These are phyloP conservation scores for Sphecodes monilicornis DNA, from an alignment of 2,888 invertebrate genomes.

Conservation along the genomic window DNA sequence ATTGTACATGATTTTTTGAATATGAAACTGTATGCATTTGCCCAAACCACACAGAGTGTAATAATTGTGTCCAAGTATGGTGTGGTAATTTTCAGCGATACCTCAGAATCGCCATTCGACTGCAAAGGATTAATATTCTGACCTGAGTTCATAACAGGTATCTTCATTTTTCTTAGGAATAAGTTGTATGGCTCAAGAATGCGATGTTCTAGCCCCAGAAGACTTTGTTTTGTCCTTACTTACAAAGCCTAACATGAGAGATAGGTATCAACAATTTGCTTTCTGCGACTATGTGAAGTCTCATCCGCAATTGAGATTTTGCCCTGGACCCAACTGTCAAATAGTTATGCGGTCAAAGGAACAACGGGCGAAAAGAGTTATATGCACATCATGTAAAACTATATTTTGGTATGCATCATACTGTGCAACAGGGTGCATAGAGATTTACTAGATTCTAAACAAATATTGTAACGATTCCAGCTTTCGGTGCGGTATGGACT, in stretches of 20 bases:
- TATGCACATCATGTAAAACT: conserved; percentile 95
- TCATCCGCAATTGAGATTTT: conserved; percentile 95
- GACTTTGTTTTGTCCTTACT: conserved; percentile 96
- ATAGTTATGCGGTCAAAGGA: conserved; percentile 94
- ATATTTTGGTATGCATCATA: conserved; percentile 90
- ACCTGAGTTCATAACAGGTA: background rate
- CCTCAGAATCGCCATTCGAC: too few species aligned
- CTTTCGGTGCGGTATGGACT: conserved; percentile 97
- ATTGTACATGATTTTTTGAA: too few species aligned
- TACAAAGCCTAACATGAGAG: conserved; percentile 92
- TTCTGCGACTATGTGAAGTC: conserved; percentile 98
- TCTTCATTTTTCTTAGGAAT: conserved; percentile 88
- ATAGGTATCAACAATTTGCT: conserved; percentile 97
- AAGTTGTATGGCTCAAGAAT: conserved; percentile 98
- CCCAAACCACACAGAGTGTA: too few species aligned
- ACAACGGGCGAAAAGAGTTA: conserved; percentile 92
- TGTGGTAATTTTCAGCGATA: too few species aligned
- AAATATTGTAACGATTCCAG: conserved; percentile 80
- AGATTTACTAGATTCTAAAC: background rate
- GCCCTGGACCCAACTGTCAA: conserved; percentile 98
- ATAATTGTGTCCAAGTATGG: too few species aligned
- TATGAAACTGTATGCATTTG: too few species aligned
- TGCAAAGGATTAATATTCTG: background rate
- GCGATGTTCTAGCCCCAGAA: conserved; percentile 97
- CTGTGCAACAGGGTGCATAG: background rate